Conservation (phyloP, 2,888 invertebrate species). For the Ophion obscuratus region DNA sequence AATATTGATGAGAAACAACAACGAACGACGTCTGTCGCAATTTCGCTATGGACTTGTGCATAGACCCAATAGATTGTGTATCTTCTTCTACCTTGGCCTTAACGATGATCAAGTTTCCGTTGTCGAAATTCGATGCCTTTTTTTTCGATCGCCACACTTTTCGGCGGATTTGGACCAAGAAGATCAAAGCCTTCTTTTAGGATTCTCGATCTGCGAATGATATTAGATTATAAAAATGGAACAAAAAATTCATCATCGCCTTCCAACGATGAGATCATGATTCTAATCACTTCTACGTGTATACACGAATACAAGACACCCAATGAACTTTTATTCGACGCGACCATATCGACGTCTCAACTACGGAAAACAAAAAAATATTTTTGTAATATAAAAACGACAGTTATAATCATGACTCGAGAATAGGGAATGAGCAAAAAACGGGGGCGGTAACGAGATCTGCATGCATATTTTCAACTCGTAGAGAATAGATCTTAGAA, state of each 20-base stretch:
- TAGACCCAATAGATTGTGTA: too few species aligned
- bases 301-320: background rate
- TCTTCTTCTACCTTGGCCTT: too few species aligned
- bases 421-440: conserved; percentile 8
- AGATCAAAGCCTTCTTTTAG: background rate
- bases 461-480: conserved; percentile 33
- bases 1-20: too few species aligned
- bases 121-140: background rate
- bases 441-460: background rate
- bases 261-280: background rate
- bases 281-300: background rate
- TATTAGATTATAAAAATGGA: background rate
- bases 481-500: conserved; percentile 38
- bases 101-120: background rate
- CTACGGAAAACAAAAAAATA: conserved; percentile 19
- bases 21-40: too few species aligned
- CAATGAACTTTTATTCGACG: conserved; percentile 28
- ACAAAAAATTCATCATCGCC: background rate
- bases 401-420: background rate
- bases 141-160: background rate
- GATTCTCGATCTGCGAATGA: background rate
- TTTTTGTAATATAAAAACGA: background rate
- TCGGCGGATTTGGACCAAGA: background rate
- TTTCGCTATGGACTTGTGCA: too few species aligned
- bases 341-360: background rate